Evolutionary conservation across 2,797 vertebrate genomes (phyloP), one percentile per base, ranked within the genome.

Genomic region (Phoxinus dragarum): DNA sequence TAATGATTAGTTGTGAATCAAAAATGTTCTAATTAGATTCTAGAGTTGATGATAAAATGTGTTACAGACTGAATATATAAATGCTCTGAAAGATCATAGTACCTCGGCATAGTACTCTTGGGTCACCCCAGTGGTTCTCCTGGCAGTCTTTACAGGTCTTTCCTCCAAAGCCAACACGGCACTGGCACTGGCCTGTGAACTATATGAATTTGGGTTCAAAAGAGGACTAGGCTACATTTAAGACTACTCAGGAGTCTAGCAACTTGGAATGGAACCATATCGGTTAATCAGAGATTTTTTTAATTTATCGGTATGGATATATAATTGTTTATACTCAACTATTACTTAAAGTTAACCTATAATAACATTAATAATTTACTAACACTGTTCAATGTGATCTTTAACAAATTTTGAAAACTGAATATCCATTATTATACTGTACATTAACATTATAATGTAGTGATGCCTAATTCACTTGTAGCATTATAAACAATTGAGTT

Each of bases 161-260:
- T 23, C 98, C 98, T 21, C 98, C 98, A 1, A 99, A 99, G 68
- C 98, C 98, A 0, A 96, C 93, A 21, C 89, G 97, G 84, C 98
- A 99, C 1, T 96, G 97, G 91, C 98, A 99, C 91, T 98, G 96
- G 7, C 98, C 98, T 3, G 96, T 97, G 90, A 99, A 97, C 98
- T 99, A 90, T 44, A 82, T 40, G 19, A 72, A 71, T 69, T 67
- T 34, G 27, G 31, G 64, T 56, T 76, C 2, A 52, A 59, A 78
- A 47, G 10, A 68, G 19, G 6, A 68, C 7, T 66, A 16, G 61
- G 61, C 6, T 49, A 27, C 40, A 77, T 59, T 76, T 76, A 54
- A 31, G 16, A 49, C 16, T 49, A 76, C 5, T 56, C 19, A 54
- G 19, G 34, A 34, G 12, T 76, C 49, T 38, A 54, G 73, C 52